These are phyloP conservation scores for Mus musculus DNA, from an alignment of 2,113 vertebrate species.

Conservation along the genomic window GRCm39 chr19:18963501-18964000, in stretches of 20 bases:
- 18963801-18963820: background rate
- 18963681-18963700: background rate
- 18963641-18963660: background rate
- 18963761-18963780: background rate
- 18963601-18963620: conserved; percentile 36
- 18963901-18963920: conserved; percentile 23
- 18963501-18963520: too few species aligned
- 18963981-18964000: conserved; percentile 35
- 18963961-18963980: background rate
- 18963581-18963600: background rate
- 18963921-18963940: conserved; percentile 30
- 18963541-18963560: conserved; percentile 12
- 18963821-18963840: background rate
- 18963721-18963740: background rate
- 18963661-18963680: conserved; percentile 44
- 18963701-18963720: conserved; percentile 14
- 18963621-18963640: conserved; percentile 52
- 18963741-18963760: background rate
- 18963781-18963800: background rate
- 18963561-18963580: conserved; percentile 4
- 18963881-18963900: background rate
- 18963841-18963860: conserved; percentile 18
- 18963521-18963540: background rate
- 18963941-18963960: background rate
- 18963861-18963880: conserved; percentile 38